Conservation (phyloP, 2,113 vertebrate genomes). For the Passer montanus region DNA sequence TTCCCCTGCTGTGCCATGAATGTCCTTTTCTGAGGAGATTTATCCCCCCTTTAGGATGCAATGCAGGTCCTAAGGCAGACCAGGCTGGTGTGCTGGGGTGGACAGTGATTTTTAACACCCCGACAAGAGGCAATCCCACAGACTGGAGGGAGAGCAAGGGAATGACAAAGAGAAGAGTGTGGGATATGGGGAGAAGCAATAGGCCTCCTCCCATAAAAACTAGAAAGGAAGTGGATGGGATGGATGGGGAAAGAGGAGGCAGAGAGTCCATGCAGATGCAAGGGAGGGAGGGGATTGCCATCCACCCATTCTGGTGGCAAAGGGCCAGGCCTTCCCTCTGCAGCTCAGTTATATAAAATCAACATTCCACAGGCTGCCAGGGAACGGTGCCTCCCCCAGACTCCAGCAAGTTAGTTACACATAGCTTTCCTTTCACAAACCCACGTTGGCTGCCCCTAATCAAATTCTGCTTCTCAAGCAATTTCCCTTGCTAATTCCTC, state of each 20-base stretch:
- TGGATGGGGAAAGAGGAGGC: background rate
- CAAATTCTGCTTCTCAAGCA: conserved; percentile 73
- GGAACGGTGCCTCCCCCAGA: background rate
- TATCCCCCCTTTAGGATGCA: background rate
- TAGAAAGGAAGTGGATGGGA: background rate
- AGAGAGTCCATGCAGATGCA: accelerated
- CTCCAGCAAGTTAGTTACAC: conserved; percentile 8
- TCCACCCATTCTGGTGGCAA: background rate
- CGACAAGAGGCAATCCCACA: background rate
- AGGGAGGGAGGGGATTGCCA: background rate
- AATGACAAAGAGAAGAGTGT: background rate
- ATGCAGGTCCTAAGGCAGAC: background rate
- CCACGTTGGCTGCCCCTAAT: conserved; percentile 55
- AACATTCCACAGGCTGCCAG: background rate
- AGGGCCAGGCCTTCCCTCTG: background rate
- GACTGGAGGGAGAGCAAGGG: background rate
- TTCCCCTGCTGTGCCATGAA: background rate
- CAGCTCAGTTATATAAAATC: background rate
- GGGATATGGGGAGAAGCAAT: background rate
- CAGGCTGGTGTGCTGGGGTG: background rate
- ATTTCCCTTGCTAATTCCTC: conserved; percentile 71
- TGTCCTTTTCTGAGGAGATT: background rate
- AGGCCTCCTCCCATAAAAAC: background rate
- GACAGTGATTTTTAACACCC: background rate
- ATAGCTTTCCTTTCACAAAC: conserved; percentile 15